Percentiles rank a stretch among this genome's conserved stretches.
Conservation (phyloP, 2,797 vertebrate genomes). For the Neosalanx taihuensis region DNA sequence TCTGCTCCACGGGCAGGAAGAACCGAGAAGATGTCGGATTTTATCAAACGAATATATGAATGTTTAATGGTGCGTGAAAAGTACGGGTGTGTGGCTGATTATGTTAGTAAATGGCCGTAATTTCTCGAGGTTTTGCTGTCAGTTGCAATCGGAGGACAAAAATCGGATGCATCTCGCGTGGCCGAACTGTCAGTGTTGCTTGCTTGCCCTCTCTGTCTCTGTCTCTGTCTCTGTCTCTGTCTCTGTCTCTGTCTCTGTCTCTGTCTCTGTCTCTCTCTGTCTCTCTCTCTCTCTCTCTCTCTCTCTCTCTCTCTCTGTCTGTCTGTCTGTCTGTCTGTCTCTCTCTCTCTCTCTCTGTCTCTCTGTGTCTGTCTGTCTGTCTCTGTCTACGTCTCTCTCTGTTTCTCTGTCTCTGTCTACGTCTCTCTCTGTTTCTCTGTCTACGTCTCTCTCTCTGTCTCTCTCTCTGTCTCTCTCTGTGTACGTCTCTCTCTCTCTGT, state of each 20-base stretch:
- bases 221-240: too few relatives aligned
- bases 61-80: constrained; percentile 9
- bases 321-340: neutral
- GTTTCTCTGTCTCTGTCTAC: too few relatives aligned
- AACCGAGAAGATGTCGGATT: constrained; percentile 2
- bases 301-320: too few relatives aligned
- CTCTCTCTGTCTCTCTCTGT: neutral
- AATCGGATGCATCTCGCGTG: constrained; percentile 26
- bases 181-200: constrained; percentile 18
- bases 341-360: neutral
- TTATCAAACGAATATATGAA: constrained; percentile 33
- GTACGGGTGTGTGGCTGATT: neutral
- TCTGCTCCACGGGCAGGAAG: constrained; percentile 1
- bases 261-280: too few relatives aligned
- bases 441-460: too few relatives aligned
- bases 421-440: too few relatives aligned
- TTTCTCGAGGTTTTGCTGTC: constrained; percentile 6
- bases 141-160: constrained; percentile 26
- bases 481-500: neutral
- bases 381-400: too few relatives aligned
- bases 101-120: constrained; percentile 5
- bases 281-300: too few relatives aligned
- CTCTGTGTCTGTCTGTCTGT: too few relatives aligned
- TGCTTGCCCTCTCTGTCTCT: neutral
- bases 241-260: too few relatives aligned